Evolutionary conservation across 2,888 invertebrate genomes (phyloP), one percentile per base, ranked within the genome.

Genomic region (Ellobium chinense): DNA sequence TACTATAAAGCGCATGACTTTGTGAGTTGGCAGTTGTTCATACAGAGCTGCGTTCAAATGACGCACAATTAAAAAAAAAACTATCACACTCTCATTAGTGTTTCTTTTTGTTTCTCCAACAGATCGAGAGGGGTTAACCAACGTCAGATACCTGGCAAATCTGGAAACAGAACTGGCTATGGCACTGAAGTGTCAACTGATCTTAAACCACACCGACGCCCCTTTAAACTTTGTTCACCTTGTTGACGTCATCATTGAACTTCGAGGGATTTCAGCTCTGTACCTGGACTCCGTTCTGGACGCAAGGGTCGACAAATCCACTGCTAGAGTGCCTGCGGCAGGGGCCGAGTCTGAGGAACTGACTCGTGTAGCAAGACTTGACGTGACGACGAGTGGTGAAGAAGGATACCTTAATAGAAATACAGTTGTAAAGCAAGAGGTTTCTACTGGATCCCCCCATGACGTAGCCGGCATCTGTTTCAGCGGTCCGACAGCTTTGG

Each of bases 161-260:
- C 86, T 90, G 85, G 90, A 90, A 80, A 86, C 86, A 0, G 91
- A 90, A 62, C 82, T 91, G 24, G 87, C 88, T 39, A 81, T 89
- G 83, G 90, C 90, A 1, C 82, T 91, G n/a, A 89, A 88, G 74
- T 88, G 90, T 77, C 91, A 91, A 75, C 85, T 91, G 36, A 84
- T 90, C 31, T 83, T 91, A 5, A 90, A 88, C 82, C 91, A 91
- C 79, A 86, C 87, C 14, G 88, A 89, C n/a, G 77, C 86, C 5
- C 69, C 80, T 29, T 37, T 37, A n/a, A 63, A 83, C 18, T 88
- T 90, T 31, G 87, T 88, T 2, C 87, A 86, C 78, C 82, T 86
- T 18, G 84, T 91, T 9, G 88, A 88, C 74, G 84, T 89, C 18
- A 77, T 91, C 18, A 85, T 85, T 14, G 89, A 88, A 60, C 84